Percentiles rank a stretch among this genome's conserved stretches.
These are phyloP conservation scores for Calliopum simillimum DNA, from an alignment of 2,888 invertebrate genomes.

Conservation along the genomic window DNA sequence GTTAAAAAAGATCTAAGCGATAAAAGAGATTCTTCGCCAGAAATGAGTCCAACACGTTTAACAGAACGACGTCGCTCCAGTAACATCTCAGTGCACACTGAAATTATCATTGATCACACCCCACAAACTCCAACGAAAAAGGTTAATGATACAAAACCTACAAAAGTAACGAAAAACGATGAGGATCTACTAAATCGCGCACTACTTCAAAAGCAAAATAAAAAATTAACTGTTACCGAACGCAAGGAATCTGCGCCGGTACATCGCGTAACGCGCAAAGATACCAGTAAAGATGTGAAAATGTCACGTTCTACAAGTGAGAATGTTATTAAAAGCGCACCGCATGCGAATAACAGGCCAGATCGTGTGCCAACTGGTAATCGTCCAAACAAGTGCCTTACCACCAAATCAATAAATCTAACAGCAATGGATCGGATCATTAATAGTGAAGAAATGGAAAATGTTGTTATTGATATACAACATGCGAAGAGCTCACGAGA, in stretches of 20 bases:
- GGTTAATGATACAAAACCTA: slow-evolving; percentile 30
- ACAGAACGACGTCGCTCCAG: slow-evolving; percentile 61
- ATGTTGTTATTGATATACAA: slow-evolving; percentile 77
- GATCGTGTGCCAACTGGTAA: slow-evolving; percentile 44
- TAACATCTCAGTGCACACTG: slow-evolving; percentile 61
- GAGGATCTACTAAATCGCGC: slow-evolving; percentile 40
- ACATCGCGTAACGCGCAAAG: slow-evolving; percentile 65
- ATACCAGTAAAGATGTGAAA: slow-evolving; percentile 66
- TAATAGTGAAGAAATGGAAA: slow-evolving; percentile 70
- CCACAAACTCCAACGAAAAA: slow-evolving; percentile 50
- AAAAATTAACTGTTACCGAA: slow-evolving; percentile 64
- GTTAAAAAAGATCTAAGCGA: slow-evolving; percentile 51
- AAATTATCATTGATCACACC: slow-evolving; percentile 61
- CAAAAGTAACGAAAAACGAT: slow-evolving; percentile 37
- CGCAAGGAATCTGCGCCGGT: slow-evolving; percentile 67
- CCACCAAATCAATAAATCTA: slow-evolving; percentile 70
- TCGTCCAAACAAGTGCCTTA: slow-evolving; percentile 67
- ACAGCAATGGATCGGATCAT: slow-evolving; percentile 68
- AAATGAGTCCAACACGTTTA: slow-evolving; percentile 54
- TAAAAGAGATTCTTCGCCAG: slow-evolving; percentile 55
- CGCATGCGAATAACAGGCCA: slow-evolving; percentile 44
- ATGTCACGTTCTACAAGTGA: slow-evolving; percentile 72
- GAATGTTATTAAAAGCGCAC: slow-evolving; percentile 69
- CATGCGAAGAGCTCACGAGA: slow-evolving; percentile 81
- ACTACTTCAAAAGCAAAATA: slow-evolving; percentile 46